These are phyloP conservation scores for Trimorus sp. DNA, from an alignment of 2,888 invertebrate genomes.

Conservation along the genomic window DNA sequence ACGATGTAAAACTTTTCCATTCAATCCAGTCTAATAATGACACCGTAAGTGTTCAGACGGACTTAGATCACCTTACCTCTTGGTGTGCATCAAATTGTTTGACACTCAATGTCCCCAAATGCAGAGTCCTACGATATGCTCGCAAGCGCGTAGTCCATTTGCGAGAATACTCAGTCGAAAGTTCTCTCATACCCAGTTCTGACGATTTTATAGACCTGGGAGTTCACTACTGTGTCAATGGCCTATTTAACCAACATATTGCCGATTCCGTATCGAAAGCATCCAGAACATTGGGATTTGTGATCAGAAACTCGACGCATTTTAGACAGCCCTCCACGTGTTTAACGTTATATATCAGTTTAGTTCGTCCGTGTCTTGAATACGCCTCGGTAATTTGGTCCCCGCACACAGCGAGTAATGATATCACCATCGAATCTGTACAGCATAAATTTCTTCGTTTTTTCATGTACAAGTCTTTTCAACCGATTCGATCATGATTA, in stretches of 20 bases:
- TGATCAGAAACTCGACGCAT: not conserved
- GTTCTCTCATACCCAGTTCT: not conserved
- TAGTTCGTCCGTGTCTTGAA: slow-evolving; percentile 4
- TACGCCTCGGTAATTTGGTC: slow-evolving; percentile 15
- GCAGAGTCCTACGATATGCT: not conserved
- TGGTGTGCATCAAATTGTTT: too few relatives aligned
- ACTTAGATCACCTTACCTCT: too few relatives aligned
- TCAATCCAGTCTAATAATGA: not conserved
- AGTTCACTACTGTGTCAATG: not conserved
- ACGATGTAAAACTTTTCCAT: not conserved
- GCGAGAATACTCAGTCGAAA: not conserved
- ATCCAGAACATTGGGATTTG: not conserved
- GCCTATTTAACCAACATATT: not conserved
- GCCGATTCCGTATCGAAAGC: not conserved
- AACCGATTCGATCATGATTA: not conserved
- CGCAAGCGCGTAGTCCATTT: not conserved
- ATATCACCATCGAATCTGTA: not conserved
- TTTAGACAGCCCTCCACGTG: not conserved
- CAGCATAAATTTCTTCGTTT: slow-evolving; percentile 9
- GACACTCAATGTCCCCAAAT: not conserved
- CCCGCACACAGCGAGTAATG: not conserved
- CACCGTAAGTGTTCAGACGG: too few relatives aligned
- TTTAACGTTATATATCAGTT: not conserved
- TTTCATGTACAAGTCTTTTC: not conserved
- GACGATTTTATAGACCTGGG: not conserved